Conservation (phyloP, 2,888 invertebrate species). For the Lordiphosa andalusiaca region DNA sequence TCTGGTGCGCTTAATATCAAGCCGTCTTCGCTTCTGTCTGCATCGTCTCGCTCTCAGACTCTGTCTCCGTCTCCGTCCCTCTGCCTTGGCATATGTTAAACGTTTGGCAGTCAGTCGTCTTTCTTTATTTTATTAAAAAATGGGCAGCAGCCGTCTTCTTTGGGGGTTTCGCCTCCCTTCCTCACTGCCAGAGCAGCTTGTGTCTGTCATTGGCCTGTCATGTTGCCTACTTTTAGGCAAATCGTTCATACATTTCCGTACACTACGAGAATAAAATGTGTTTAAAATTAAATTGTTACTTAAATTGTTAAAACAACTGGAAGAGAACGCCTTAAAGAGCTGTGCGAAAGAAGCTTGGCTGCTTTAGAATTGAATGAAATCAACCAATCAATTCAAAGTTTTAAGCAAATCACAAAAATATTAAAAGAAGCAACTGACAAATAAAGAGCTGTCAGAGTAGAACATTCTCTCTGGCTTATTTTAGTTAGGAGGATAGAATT, state of each 20-base stretch:
- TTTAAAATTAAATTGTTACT: no score
- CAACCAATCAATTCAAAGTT: no score
- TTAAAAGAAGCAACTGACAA: no score
- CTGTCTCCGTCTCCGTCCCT: constrained; percentile 17
- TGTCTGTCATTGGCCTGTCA: constrained; percentile 32
- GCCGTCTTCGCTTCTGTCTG: constrained; percentile 19
- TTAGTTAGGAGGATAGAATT: no score
- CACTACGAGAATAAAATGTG: constrained; percentile 26
- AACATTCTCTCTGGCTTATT: no score
- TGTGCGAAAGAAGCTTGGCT: no score
- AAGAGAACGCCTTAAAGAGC: no score
- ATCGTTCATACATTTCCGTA: constrained; percentile 3
- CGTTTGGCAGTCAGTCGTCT: constrained; percentile 61
- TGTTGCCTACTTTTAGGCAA: background rate
- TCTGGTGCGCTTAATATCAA: constrained; percentile 69
- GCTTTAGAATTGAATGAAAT: no score
- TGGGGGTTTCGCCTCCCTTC: constrained; percentile 16
- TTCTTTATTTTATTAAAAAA: constrained; percentile 43
- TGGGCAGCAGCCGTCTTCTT: constrained; percentile 24
- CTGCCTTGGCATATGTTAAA: constrained; percentile 62
- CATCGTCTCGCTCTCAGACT: constrained; percentile 27
- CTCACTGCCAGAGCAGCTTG: constrained; percentile 25
- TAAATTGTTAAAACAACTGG: no score
- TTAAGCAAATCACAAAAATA: no score
- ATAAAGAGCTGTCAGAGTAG: no score